phyloP scores from a whole-genome alignment of 2,888 invertebrate species.

The Boloria euphrosyne region DNA sequence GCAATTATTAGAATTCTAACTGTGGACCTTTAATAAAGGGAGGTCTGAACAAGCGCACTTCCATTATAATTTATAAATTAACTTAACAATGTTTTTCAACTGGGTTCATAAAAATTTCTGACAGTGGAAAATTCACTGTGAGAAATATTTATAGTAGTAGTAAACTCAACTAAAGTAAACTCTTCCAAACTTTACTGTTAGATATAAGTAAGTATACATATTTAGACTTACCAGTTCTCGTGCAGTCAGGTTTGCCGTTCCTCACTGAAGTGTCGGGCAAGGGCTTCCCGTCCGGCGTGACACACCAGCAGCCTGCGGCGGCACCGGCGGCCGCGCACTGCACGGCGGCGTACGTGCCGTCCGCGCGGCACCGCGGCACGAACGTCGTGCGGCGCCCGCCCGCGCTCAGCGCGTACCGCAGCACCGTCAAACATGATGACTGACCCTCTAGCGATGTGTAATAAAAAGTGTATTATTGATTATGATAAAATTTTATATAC shows the following conservation, averaged over 20 bases:
- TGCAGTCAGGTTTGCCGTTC: slow-evolving; percentile 87
- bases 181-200: background rate
- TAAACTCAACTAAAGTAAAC: background rate
- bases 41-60: no score
- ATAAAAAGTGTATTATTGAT: background rate
- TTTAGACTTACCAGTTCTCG: slow-evolving; percentile 64
- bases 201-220: background rate
- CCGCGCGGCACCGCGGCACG: slow-evolving; percentile 90
- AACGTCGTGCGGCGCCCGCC: slow-evolving; percentile 81
- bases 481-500: no score
- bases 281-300: slow-evolving; percentile 91
- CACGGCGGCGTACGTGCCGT: slow-evolving; percentile 92
- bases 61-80: no score
- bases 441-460: slow-evolving; percentile 55
- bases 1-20: no score
- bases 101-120: no score
- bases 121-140: no score
- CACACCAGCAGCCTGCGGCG: slow-evolving; percentile 95
- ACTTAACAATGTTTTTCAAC: no score
- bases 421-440: slow-evolving; percentile 78
- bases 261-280: slow-evolving; percentile 90
- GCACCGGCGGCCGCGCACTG: slow-evolving; percentile 91
- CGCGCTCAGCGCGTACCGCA: slow-evolving; percentile 67
- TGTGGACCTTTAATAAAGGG: no score
- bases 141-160: no score